phyloP scores from a whole-genome alignment of 2,113 vertebrate genomes.

The Neolamprologus cancellatus region DNA sequence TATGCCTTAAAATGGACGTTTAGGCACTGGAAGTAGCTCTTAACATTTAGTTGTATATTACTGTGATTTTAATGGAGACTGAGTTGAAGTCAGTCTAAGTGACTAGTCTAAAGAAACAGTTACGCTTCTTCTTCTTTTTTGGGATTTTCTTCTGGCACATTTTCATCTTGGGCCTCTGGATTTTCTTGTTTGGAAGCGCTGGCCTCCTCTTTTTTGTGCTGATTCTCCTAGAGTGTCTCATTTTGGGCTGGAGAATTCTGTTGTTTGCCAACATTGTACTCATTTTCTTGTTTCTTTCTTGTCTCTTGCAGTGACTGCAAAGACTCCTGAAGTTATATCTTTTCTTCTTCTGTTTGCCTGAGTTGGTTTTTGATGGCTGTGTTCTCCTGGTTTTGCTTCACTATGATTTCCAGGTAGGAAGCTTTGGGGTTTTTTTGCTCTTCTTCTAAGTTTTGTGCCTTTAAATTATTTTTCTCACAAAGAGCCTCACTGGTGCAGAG shows the following conservation, averaged over 20 bases:
- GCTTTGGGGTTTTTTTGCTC: background rate
- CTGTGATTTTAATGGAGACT: too few species aligned
- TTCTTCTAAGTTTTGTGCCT: fast-evolving
- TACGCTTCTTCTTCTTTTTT: background rate
- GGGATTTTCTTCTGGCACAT: fast-evolving
- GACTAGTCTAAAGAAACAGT: fast-evolving
- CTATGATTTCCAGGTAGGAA: background rate
- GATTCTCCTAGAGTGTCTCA: background rate
- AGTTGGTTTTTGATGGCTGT: background rate
- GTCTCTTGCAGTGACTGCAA: background rate
- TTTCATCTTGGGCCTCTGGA: fast-evolving
- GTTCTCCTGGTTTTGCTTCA: background rate
- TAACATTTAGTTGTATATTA: too few species aligned
- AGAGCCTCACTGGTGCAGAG: background rate
- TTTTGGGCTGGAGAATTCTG: fast-evolving
- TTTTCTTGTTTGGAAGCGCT: fast-evolving
- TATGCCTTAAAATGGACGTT: too few species aligned
- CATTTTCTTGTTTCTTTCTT: background rate
- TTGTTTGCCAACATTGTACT: fast-evolving
- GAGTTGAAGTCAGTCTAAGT: background rate
- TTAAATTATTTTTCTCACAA: background rate
- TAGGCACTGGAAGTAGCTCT: too few species aligned
- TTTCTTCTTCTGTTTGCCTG: background rate
- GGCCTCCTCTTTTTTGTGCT: background rate
- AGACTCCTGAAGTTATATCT: background rate